phyloP scores from a whole-genome alignment of 2,797 vertebrate genomes.

The Urophycis tenuis region DNA sequence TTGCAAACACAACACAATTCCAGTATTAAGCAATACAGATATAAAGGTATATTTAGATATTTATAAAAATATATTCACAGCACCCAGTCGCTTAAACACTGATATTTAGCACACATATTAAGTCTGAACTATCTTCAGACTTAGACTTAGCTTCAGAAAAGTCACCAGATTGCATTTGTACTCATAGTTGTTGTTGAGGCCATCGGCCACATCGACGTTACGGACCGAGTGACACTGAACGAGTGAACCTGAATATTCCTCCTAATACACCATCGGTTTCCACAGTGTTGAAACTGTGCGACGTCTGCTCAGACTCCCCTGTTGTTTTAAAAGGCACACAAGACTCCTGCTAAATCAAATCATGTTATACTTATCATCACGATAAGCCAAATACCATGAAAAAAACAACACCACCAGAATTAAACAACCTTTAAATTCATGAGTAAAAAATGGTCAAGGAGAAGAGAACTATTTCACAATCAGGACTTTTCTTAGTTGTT shows the following conservation, averaged over 20 bases:
- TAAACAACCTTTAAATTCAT: constrained; percentile 27
- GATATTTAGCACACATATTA: constrained; percentile 36
- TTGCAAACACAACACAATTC: constrained; percentile 43
- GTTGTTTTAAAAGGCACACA: constrained; percentile 45
- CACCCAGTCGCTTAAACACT: constrained; percentile 22
- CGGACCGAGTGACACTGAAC: constrained; percentile 23
- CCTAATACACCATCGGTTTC: constrained; percentile 20
- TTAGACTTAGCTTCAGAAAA: constrained; percentile 23
- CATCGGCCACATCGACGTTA: constrained; percentile 19
- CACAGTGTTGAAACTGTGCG: constrained; percentile 29
- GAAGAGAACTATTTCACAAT: not conserved
- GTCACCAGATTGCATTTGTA: constrained; percentile 23
- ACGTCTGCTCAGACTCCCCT: constrained; percentile 32
- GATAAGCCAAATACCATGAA: not conserved
- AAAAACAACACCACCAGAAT: constrained; percentile 30
- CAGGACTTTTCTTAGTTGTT: constrained; percentile 15
- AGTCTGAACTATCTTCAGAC: constrained; percentile 21
- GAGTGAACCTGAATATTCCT: constrained; percentile 25
- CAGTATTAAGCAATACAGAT: constrained; percentile 50
- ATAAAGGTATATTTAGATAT: constrained; percentile 30
- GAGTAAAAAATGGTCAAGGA: constrained; percentile 40
- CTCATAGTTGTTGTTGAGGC: not conserved
- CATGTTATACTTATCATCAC: not conserved
- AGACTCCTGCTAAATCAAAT: constrained; percentile 8
- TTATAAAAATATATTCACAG: constrained; percentile 19